phyloP scores from a whole-genome alignment of 2,888 invertebrate species.

The Microdon myrmicae region DNA sequence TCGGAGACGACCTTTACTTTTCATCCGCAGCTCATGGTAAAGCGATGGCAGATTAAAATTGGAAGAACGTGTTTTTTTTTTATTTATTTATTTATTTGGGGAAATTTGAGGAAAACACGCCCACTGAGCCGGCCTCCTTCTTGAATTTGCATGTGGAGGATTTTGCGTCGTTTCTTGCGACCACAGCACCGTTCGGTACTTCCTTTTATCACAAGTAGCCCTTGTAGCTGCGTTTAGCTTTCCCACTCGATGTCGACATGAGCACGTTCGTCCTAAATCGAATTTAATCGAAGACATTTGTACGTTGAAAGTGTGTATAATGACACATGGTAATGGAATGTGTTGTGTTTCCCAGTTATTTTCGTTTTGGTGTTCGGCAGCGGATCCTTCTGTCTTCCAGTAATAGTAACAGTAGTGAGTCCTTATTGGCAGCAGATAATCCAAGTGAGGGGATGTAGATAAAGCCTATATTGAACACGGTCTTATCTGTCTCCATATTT shows the following conservation, averaged over 20 bases:
- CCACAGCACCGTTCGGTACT: not conserved
- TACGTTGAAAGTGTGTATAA: constrained; percentile 50
- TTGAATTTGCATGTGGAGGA: constrained; percentile 8
- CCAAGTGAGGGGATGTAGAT: constrained; percentile 13
- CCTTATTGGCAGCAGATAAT: not conserved
- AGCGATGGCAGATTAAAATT: too few species aligned
- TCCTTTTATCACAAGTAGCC: not conserved
- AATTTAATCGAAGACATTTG: constrained; percentile 52
- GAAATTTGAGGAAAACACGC: too few species aligned
- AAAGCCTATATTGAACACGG: constrained; percentile 43
- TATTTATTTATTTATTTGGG: too few species aligned
- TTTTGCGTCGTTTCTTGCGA: not conserved
- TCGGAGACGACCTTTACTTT: constrained; percentile 48
- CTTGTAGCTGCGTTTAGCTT: not conserved
- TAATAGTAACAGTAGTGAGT: constrained; percentile 21
- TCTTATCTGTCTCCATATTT: constrained; percentile 46
- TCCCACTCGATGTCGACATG: constrained; percentile 1
- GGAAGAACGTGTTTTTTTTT: too few species aligned
- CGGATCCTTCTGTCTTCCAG: constrained; percentile 27
- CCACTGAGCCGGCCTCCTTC: not conserved
- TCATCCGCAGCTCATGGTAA: constrained; percentile 39
- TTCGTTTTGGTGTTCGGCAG: constrained; percentile 20
- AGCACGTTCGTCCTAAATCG: constrained; percentile 50
- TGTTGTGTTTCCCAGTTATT: constrained; percentile 47
- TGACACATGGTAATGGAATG: constrained; percentile 51